Conservation (phyloP, 2,888 invertebrate species). For the Lasioglossum villosulum region DNA sequence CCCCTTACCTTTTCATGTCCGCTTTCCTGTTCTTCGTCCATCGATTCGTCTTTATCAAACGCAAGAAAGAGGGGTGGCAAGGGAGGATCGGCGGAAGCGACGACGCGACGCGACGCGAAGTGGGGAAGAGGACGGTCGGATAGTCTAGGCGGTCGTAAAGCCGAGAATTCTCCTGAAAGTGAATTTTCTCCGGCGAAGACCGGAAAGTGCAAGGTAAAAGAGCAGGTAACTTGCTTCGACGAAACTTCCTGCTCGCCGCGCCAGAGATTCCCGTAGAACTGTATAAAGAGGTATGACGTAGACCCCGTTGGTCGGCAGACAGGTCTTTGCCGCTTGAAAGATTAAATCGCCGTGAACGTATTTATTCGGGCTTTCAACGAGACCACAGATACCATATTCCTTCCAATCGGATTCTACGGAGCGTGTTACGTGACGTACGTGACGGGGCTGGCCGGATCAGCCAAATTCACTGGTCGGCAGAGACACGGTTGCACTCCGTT, state of each 20-base stretch:
- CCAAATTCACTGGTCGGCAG: neutral
- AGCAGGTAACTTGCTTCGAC: constrained; percentile 75
- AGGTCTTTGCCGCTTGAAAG: constrained; percentile 44
- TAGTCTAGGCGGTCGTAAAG: constrained; percentile 32
- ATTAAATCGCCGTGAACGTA: constrained; percentile 62
- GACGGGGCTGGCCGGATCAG: neutral
- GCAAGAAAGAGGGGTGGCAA: constrained; percentile 36
- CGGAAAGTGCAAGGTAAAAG: constrained; percentile 76
- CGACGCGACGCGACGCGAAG: neutral
- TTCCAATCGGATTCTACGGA: constrained; percentile 32
- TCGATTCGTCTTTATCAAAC: constrained; percentile 58
- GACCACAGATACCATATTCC: constrained; percentile 43
- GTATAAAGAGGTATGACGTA: constrained; percentile 36
- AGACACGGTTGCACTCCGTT: neutral
- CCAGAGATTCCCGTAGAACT: neutral
- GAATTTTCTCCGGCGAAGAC: constrained; percentile 73
- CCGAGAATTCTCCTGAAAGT: constrained; percentile 72
- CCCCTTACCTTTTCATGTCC: constrained; percentile 21
- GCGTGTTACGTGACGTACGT: neutral
- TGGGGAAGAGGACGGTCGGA: neutral
- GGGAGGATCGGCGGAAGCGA: constrained; percentile 28
- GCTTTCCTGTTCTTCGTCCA: neutral
- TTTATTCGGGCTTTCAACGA: constrained; percentile 57
- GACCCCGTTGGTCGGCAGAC: constrained; percentile 6
- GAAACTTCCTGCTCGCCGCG: constrained; percentile 57